phyloP scores from a whole-genome alignment of 1,140 invertebrate species.

The Drosophila bocqueti region DNA sequence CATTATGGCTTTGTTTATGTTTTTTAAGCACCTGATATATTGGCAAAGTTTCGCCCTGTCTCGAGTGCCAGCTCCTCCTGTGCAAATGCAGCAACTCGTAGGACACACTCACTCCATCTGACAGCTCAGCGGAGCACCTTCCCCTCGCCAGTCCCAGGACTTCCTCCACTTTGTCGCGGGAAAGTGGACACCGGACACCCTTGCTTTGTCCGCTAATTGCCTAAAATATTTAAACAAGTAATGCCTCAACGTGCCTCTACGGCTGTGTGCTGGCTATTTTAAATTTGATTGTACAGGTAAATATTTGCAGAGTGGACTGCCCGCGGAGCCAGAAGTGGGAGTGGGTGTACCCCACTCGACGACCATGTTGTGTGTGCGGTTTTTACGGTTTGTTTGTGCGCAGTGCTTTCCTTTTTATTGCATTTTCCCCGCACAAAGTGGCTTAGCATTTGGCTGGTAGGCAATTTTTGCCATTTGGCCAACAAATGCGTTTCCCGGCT shows the following conservation, averaged over 20 bases:
- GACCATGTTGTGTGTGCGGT: conserved; percentile 66
- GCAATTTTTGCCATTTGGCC: conserved; percentile 45
- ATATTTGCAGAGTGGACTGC: conserved; percentile 55
- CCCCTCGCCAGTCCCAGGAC: background rate
- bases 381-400: conserved; percentile 78
- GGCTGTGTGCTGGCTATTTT: conserved; percentile 54
- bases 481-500: conserved; percentile 66
- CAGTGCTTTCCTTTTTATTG: conserved; percentile 68
- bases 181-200: conserved; percentile 2
- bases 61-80: conserved; percentile 30
- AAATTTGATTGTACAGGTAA: conserved; percentile 80
- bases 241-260: conserved; percentile 48
- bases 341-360: background rate
- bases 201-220: conserved; percentile 67
- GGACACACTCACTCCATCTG: conserved; percentile 37
- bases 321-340: background rate
- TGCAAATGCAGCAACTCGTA: conserved; percentile 72
- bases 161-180: conserved; percentile 1
- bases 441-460: conserved; percentile 65
- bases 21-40: conserved; percentile 81
- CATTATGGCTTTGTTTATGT: conserved; percentile 66
- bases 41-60: conserved; percentile 68
- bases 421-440: conserved; percentile 61
- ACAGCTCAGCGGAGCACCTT: conserved; percentile 1
- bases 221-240: conserved; percentile 81